Conservation (phyloP, 1,140 invertebrate species). For the Drosophila pruinosa region DNA sequence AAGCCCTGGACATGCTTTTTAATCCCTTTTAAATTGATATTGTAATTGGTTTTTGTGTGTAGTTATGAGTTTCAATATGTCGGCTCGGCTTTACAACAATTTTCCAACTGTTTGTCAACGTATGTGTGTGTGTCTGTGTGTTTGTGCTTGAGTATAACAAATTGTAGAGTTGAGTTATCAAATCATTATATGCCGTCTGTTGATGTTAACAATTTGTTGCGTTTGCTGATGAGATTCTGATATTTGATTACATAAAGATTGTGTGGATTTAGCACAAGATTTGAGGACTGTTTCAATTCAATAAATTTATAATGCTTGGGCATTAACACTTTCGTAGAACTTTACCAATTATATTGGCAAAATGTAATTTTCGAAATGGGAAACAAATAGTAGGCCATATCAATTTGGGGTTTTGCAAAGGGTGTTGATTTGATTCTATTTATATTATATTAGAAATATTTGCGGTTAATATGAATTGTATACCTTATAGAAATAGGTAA, state of each 20-base stretch:
- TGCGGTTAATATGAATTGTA: not conserved
- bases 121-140: too few relatives aligned
- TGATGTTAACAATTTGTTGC: slow-evolving; percentile 27
- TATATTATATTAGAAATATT: not conserved
- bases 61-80: slow-evolving; percentile 79
- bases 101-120: slow-evolving; percentile 12
- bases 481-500: not conserved
- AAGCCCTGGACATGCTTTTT: slow-evolving; percentile 54
- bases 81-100: slow-evolving; percentile 19
- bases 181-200: slow-evolving; percentile 25
- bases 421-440: not conserved
- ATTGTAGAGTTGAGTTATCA: slow-evolving; percentile 11
- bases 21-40: slow-evolving; percentile 81
- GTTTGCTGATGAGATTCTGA: slow-evolving; percentile 8
- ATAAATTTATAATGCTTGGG: not conserved
- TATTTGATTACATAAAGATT: slow-evolving; percentile 7
- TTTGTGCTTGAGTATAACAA: slow-evolving; percentile 4
- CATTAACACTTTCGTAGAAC: not conserved
- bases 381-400: not conserved
- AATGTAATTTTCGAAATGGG: not conserved
- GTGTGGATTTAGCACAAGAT: not conserved
- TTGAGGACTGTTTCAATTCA: not conserved
- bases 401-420: not conserved
- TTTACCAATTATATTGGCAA: not conserved
- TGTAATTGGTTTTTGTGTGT: slow-evolving; percentile 77